Base-by-base conservation (phyloP, 1,140 invertebrate species). In the Pseudomyrmex pallidus region DNA sequence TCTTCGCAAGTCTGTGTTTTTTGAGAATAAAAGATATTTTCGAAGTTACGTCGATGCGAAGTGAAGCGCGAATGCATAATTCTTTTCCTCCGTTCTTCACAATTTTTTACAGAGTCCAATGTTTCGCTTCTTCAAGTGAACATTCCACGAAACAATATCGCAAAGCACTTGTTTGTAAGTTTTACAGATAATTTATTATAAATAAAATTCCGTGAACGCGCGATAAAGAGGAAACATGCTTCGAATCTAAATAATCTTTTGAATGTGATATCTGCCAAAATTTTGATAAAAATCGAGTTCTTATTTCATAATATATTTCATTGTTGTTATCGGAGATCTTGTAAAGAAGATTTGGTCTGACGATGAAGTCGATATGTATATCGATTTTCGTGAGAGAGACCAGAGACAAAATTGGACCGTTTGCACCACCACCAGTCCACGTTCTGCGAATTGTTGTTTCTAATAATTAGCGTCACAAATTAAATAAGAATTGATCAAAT, bases 301-400 rank as follows among this genome's bases (percentile, higher is more conserved):
- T 77, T 35, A 22, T 56, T 46, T 46, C 62, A 77, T 68, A 57
- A 56, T 61, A n/a, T 44, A 46, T 68, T 67, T 77, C 17, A 57
- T 46, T 50, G 17, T 67, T 68, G 17, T 77, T 77, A 77, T 77
- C 74, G 17, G 15, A 46, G 22, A 12, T 54, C 13, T 77, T 17
- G 54, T 2, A 1, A 76, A 56, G 17, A 7, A 20, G 46, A 56
- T 52, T 13, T 9, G 5, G 0, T 56, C 35, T 44, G 12, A 22
- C 44, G 25, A n/a, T n/a, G 9, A 52, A 52, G 13, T 52, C 12
- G 50, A 2, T 52, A 2, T 52, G 1, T 2, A 50, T 13, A 5
- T 35, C 0, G 35, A n/a, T 5, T 35, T 35, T 35, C 35, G 35
- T 5, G 35, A 35, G 35, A 35, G 4, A 35, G 25, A 25, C 25